phyloP scores from a whole-genome alignment of 2,888 invertebrate species.

The Ramazzottius varieornatus region DNA sequence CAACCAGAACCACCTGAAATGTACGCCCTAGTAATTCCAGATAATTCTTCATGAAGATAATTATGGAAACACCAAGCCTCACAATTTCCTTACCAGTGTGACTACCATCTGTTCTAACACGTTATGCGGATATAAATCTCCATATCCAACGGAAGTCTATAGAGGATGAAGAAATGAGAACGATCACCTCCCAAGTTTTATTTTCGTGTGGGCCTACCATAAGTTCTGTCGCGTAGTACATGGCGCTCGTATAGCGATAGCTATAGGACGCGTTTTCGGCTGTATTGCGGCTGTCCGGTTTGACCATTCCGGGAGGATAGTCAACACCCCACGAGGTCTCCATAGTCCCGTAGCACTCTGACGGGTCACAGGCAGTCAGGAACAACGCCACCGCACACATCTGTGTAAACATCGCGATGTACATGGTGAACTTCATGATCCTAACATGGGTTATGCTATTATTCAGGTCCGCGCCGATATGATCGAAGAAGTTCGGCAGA shows the following conservation, averaged over 20 bases:
- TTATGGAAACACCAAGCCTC: too few species aligned
- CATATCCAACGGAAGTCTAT: slow-evolving; percentile 11
- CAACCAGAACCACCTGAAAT: slow-evolving; percentile 10
- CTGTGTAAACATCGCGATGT: neutral
- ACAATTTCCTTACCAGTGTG: neutral
- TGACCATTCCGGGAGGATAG: neutral
- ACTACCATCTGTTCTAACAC: slow-evolving; percentile 7
- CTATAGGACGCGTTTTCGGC: neutral
- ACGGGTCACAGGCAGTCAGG: neutral
- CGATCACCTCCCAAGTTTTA: too few species aligned
- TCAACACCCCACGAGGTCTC: neutral
- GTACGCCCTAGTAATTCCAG: too few species aligned
- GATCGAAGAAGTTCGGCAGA: neutral
- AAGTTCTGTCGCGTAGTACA: slow-evolving; percentile 10
- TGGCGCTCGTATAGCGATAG: slow-evolving; percentile 8
- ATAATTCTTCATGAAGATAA: too few species aligned
- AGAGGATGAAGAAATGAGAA: too few species aligned
- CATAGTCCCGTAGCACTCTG: neutral
- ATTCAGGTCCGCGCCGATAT: neutral
- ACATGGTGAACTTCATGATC: neutral
- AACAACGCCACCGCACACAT: neutral
- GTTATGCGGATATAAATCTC: slow-evolving; percentile 9
- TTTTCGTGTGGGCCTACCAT: too few species aligned
- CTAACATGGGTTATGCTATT: neutral
- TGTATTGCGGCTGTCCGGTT: neutral